These are phyloP conservation scores for Uloborus plumipes DNA, from an alignment of 2,888 invertebrate genomes.

Conservation along the genomic window DNA sequence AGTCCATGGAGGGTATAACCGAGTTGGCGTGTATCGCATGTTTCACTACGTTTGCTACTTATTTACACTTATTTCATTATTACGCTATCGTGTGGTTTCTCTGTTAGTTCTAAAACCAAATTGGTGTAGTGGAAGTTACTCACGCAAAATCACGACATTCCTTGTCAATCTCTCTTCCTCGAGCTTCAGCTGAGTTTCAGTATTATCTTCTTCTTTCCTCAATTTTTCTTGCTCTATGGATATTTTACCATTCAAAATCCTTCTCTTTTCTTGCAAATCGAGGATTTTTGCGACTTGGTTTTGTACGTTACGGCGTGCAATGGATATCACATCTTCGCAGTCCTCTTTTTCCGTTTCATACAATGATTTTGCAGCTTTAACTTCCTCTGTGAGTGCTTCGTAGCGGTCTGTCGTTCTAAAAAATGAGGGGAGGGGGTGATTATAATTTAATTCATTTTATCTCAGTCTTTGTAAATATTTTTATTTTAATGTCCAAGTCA, in stretches of 20 bases:
- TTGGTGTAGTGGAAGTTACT: neutral
- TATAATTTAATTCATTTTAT: too few relatives aligned
- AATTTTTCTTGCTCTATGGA: neutral
- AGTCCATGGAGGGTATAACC: too few relatives aligned
- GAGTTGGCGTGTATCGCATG: too few relatives aligned
- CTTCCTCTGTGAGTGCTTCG: neutral
- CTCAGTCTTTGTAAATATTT: too few relatives aligned
- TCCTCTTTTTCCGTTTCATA: conserved; percentile 16
- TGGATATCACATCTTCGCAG: conserved; percentile 23
- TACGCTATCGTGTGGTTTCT: too few relatives aligned
- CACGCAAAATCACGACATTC: conserved; percentile 27
- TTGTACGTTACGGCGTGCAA: conserved; percentile 15
- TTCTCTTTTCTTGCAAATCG: conserved; percentile 1
- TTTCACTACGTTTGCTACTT: too few relatives aligned
- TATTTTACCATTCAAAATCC: neutral
- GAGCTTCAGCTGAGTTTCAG: neutral
- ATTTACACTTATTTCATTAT: too few relatives aligned
- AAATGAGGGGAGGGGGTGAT: too few relatives aligned
- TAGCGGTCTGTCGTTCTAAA: conserved; percentile 19
- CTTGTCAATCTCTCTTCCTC: conserved; percentile 29
- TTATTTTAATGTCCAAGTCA: too few relatives aligned
- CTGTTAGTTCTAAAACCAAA: too few relatives aligned
- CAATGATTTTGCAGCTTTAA: neutral
- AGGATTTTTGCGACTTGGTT: conserved; percentile 4
- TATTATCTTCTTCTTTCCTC: conserved; percentile 6